A percentile compares a stretch with the other conserved stretches of the same genome.
phyloP scores from a whole-genome alignment of 64 coral and sea anemone genomes.

The Actinia equina region DNA sequence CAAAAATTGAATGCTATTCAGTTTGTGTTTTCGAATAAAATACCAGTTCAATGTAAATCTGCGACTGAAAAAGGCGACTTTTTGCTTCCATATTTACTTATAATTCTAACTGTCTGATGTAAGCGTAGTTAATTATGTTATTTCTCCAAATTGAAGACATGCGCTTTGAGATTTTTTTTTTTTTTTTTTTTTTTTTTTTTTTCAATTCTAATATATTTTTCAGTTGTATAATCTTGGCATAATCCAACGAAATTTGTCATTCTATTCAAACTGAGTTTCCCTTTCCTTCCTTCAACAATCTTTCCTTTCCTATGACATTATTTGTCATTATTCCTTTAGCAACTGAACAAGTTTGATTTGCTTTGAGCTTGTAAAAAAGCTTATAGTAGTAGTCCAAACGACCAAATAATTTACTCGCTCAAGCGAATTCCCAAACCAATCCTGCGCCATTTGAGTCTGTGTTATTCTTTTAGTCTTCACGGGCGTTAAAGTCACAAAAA shows the following conservation, averaged over 20 bases:
- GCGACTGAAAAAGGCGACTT: background rate
- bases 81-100: background rate
- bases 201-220: too few species aligned
- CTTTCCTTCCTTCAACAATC: background rate
- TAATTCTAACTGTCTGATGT: background rate
- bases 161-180: background rate
- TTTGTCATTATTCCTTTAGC: background rate
- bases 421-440: background rate
- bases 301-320: background rate
- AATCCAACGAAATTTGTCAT: conserved; percentile 1
- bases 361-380: background rate
- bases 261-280: background rate
- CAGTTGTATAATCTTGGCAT: background rate
- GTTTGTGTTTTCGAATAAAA: background rate
- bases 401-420: background rate
- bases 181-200: too few species aligned
- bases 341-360: background rate
- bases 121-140: background rate
- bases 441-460: background rate
- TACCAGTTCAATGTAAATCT: background rate
- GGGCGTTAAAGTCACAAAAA: background rate
- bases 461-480: background rate
- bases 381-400: background rate
- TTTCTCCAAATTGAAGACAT: background rate
- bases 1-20: background rate